phyloP scores from a whole-genome alignment of 2,888 invertebrate genomes.

The Eupelmus urozonus region DNA sequence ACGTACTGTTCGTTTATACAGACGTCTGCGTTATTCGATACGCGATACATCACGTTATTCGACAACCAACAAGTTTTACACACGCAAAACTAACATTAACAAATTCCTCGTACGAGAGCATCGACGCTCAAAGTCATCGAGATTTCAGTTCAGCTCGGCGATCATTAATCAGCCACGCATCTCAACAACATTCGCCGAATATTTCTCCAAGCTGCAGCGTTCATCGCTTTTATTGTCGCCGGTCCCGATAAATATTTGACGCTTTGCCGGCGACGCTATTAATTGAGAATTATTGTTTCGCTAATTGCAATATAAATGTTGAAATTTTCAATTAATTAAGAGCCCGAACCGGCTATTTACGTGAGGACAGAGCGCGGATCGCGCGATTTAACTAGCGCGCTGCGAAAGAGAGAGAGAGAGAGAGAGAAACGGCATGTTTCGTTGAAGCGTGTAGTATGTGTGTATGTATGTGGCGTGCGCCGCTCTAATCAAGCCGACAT shows the following conservation, averaged over 20 bases:
- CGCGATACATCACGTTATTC: too few relatives aligned
- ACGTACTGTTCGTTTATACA: too few relatives aligned
- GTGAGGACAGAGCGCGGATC: too few relatives aligned
- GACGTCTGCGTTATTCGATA: too few relatives aligned
- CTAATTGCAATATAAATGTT: constrained; percentile 55
- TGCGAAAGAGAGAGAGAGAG: too few relatives aligned
- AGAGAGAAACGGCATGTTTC: too few relatives aligned
- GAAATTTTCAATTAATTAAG: constrained; percentile 56
- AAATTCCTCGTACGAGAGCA: too few relatives aligned
- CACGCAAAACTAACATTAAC: too few relatives aligned
- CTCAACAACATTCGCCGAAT: constrained; percentile 33
- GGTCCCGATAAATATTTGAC: constrained; percentile 47
- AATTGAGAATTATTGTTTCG: constrained; percentile 54
- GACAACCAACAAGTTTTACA: too few relatives aligned
- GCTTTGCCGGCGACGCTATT: constrained; percentile 21
- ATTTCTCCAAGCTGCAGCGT: background rate
- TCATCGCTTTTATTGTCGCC: constrained; percentile 27
- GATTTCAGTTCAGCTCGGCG: background rate
- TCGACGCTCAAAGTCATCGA: too few relatives aligned
- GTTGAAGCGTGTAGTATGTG: background rate
- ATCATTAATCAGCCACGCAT: background rate
- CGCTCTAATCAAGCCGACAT: constrained; percentile 12
- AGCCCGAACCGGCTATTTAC: background rate
- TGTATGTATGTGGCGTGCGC: too few relatives aligned
- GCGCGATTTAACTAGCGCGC: too few relatives aligned